Evolutionary conservation across 1,140 invertebrate species (phyloP).

Genomic region (Aleiodes sp.): DNA sequence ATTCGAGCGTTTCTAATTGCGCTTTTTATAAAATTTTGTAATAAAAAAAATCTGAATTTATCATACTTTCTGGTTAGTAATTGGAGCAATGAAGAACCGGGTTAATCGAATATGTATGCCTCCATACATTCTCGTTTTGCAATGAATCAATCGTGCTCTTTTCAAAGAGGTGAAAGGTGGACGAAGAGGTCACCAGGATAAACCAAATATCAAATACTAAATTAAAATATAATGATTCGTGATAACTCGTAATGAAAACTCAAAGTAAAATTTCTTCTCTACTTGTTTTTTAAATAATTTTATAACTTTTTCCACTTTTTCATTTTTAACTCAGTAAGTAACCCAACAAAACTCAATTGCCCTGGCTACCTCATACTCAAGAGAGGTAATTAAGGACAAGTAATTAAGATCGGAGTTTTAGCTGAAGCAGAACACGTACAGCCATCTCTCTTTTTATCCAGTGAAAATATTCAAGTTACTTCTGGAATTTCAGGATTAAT

Average conservation of each 20-base stretch:
- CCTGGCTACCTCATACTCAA: conserved; percentile 6
- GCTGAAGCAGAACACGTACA: background rate
- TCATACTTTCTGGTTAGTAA: too few species aligned
- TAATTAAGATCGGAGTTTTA: conserved; percentile 7
- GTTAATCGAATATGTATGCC: background rate
- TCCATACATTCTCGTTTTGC: background rate
- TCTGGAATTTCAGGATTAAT: background rate
- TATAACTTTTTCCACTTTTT: too few species aligned
- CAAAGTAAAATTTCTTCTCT: background rate
- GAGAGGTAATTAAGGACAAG: conserved; percentile 10
- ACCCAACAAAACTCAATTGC: conserved; percentile 6
- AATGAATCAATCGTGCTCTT: conserved; percentile 12
- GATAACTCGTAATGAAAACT: background rate
- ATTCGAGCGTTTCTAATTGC: background rate
- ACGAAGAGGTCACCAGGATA: background rate
- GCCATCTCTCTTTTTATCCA: background rate
- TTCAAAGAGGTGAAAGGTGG: conserved; percentile 15
- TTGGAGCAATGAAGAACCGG: background rate
- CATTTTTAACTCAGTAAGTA: background rate
- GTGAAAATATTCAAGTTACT: background rate
- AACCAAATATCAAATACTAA: background rate
- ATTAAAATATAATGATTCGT: background rate
- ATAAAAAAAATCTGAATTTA: background rate
- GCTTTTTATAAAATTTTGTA: background rate
- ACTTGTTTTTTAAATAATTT: too few species aligned